phyloP scores from a whole-genome alignment of 2,113 vertebrate species.

The Acanthisitta chloris region DNA sequence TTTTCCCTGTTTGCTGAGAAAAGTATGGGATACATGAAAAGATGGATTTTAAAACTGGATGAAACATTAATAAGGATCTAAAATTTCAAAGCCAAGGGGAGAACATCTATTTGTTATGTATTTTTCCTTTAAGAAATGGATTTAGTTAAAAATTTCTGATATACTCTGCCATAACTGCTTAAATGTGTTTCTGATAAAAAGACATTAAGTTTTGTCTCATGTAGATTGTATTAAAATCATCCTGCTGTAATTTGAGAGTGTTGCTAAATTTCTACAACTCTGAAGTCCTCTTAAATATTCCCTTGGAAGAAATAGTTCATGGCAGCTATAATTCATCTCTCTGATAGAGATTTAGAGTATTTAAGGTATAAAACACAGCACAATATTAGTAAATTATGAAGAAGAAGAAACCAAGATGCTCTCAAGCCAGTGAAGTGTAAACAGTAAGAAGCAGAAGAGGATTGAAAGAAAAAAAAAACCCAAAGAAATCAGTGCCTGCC shows the following conservation, averaged over 20 bases:
- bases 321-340: background rate
- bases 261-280: background rate
- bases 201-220: background rate
- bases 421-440: background rate
- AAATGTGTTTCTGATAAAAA: background rate
- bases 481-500: background rate
- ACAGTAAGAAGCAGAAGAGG: background rate
- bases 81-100: background rate
- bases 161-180: background rate
- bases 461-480: background rate
- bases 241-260: background rate
- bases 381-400: background rate
- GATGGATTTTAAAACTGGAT: background rate
- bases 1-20: background rate
- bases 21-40: background rate
- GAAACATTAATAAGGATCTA: background rate
- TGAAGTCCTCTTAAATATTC: background rate
- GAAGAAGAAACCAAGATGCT: background rate
- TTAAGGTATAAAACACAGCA: background rate
- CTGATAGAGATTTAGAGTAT: background rate
- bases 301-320: background rate
- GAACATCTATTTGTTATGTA: background rate
- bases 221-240: background rate
- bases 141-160: background rate
- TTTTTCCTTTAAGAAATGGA: background rate